phyloP scores from a whole-genome alignment of 1,140 invertebrate genomes.

The Bombus cullumanus region DNA sequence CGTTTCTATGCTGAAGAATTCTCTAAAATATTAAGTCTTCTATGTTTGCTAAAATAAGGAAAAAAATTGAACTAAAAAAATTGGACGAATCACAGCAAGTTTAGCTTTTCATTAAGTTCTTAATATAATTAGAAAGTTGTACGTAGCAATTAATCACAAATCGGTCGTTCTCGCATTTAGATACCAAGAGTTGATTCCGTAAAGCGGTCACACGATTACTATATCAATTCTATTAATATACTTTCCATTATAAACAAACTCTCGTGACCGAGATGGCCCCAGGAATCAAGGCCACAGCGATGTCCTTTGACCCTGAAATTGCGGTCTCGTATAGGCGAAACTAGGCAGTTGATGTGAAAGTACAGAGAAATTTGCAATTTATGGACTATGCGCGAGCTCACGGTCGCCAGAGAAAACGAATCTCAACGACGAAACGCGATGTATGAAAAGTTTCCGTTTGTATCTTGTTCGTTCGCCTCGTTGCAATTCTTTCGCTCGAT shows the following conservation, averaged over 20 bases:
- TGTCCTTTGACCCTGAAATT: constrained; percentile 58
- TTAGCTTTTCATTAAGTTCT: no score
- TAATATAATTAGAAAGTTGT: neutral
- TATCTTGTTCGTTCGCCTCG: neutral
- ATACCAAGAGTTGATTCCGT: neutral
- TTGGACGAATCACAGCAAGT: neutral
- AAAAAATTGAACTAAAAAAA: neutral
- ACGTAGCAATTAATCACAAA: neutral
- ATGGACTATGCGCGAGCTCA: neutral
- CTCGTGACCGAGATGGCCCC: neutral
- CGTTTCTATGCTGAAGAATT: no score
- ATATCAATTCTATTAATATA: neutral
- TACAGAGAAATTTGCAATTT: constrained; percentile 58
- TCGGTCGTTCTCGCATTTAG: neutral
- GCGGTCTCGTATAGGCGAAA: constrained; percentile 58
- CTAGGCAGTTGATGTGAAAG: constrained; percentile 64
- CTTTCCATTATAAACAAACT: neutral
- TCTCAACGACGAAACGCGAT: neutral
- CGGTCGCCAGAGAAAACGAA: constrained; percentile 16
- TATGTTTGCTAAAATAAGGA: neutral
- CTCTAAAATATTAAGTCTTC: no score
- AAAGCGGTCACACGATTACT: no score
- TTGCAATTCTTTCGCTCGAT: constrained; percentile 5
- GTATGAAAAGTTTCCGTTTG: neutral
- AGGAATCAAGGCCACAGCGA: constrained; percentile 34